phyloP scores from a whole-genome alignment of 2,113 vertebrate genomes.

The Sylvia atricapilla region DNA sequence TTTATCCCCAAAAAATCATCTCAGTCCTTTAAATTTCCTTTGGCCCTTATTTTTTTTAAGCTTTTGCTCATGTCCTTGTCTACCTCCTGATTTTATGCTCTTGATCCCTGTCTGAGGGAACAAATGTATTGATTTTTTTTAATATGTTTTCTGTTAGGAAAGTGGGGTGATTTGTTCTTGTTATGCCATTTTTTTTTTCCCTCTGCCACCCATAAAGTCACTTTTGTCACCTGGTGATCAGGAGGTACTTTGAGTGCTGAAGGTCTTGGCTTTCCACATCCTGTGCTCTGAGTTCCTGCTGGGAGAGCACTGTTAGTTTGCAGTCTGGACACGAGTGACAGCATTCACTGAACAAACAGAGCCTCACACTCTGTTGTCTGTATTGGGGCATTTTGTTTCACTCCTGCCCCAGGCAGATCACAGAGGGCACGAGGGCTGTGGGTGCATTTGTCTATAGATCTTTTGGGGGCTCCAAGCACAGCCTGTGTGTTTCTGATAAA shows the following conservation, averaged over 20 bases:
- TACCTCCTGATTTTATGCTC: background rate
- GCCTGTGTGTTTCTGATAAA: background rate
- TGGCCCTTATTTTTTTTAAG: background rate
- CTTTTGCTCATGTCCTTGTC: background rate
- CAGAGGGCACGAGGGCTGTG: background rate
- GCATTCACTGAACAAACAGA: background rate
- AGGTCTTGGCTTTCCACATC: background rate
- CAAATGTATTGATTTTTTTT: no score
- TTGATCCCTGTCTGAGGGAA: background rate
- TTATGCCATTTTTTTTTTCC: background rate
- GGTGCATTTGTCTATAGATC: background rate
- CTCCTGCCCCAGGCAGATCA: background rate
- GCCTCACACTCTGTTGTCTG: background rate
- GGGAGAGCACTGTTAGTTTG: background rate
- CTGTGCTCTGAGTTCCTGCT: background rate
- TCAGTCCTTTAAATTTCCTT: background rate
- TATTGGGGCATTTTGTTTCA: background rate
- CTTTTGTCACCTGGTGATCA: background rate
- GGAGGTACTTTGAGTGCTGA: background rate
- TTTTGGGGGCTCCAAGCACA: background rate
- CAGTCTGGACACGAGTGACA: background rate
- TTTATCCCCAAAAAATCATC: background rate
- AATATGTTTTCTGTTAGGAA: background rate
- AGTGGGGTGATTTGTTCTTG: fast-evolving
- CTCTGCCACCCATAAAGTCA: background rate